Conservation (phyloP, 2,797 vertebrate genomes). For the Anguilla obscura region DNA sequence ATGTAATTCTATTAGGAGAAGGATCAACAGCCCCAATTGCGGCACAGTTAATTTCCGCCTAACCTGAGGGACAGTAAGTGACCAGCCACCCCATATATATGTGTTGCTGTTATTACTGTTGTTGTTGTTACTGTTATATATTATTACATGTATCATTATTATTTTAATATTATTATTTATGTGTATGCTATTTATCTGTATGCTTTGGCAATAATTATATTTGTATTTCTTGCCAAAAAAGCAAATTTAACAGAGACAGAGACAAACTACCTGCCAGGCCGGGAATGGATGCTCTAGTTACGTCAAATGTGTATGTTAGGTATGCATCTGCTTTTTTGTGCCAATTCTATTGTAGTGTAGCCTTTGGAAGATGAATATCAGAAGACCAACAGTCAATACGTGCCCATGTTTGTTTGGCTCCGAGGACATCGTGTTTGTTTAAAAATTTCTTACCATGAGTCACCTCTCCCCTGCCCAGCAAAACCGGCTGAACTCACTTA, state of each 20-base stretch:
- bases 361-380: not conserved
- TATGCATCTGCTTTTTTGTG: not conserved
- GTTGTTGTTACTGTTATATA: too few species aligned
- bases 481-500: not conserved
- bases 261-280: not conserved
- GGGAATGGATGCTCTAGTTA: not conserved
- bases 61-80: too few species aligned
- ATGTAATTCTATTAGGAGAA: too few species aligned
- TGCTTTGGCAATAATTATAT: too few species aligned
- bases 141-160: too few species aligned
- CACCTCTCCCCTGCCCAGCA: not conserved
- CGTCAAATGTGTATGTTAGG: not conserved
- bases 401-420: not conserved
- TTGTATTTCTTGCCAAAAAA: too few species aligned
- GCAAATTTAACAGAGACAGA: slow-evolving; percentile 45
- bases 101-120: too few species aligned
- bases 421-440: not conserved
- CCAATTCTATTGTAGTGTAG: not conserved
- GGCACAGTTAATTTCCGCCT: too few species aligned
- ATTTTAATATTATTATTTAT: too few species aligned
- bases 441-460: not conserved
- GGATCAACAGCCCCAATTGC: too few species aligned
- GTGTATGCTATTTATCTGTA: too few species aligned
- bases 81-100: too few species aligned
- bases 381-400: not conserved